Percentiles rank a stretch among this genome's conserved stretches.
Evolutionary conservation across 1,140 invertebrate genomes (phyloP).

Genomic region (Leptestheria dahalacensis): DNA sequence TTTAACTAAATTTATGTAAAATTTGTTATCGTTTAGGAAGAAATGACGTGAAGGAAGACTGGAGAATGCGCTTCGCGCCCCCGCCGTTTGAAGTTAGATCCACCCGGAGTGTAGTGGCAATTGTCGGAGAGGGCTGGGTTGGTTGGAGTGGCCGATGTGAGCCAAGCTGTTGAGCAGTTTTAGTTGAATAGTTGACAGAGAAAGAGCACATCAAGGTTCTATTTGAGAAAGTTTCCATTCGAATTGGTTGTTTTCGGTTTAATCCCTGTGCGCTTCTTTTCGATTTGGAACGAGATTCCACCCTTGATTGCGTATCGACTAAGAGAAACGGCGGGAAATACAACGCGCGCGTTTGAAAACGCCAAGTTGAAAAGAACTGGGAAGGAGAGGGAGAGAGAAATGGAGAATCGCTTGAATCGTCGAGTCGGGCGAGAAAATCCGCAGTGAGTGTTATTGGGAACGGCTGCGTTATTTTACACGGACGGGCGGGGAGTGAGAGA

Average conservation of each 20-base stretch:
- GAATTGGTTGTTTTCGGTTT: no score
- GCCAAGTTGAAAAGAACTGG: no score
- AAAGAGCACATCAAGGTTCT: neutral
- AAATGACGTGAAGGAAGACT: neutral
- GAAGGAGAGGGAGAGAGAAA: neutral
- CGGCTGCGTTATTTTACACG: neutral
- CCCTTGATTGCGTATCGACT: no score
- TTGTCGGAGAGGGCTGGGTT: neutral
- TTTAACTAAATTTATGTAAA: neutral
- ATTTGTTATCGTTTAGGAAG: neutral
- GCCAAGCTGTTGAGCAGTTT: neutral
- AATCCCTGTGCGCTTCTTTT: no score
- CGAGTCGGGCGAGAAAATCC: no score
- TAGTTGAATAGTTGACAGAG: neutral
- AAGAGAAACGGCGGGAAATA: no score
- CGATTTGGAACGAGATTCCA: no score
- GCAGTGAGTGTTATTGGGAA: neutral
- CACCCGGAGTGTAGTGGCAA: neutral
- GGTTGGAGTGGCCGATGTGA: neutral
- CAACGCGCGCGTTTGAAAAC: no score
- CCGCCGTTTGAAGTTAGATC: neutral
- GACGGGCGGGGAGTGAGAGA: neutral
- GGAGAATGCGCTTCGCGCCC: neutral
- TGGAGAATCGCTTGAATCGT: neutral
- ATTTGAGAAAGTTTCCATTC: neutral